phyloP scores from a whole-genome alignment of 64 coral and sea anemone genomes.

The Stichodactyla helianthus region DNA sequence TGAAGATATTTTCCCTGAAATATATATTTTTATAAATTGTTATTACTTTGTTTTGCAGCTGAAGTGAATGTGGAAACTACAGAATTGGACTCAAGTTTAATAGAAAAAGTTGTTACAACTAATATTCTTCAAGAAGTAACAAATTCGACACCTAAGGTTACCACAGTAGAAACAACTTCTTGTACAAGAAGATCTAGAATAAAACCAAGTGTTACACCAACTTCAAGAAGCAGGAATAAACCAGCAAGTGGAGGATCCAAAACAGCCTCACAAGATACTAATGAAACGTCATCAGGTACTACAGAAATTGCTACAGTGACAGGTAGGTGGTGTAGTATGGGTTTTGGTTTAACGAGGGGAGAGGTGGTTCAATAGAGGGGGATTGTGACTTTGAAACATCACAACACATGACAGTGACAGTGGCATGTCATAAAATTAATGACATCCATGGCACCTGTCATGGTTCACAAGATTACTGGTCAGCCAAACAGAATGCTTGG shows the following conservation, averaged over 20 bases:
- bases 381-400: too few relatives aligned
- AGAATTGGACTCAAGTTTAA: not conserved
- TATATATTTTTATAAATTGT: not conserved
- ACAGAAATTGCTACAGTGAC: too few relatives aligned
- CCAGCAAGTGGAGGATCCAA: not conserved
- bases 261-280: not conserved
- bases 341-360: too few relatives aligned
- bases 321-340: too few relatives aligned
- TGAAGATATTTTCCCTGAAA: too few relatives aligned
- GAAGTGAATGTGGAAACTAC: not conserved
- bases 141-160: not conserved
- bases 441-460: too few relatives aligned
- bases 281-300: not conserved
- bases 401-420: too few relatives aligned
- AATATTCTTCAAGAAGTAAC: not conserved
- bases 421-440: too few relatives aligned
- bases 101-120: not conserved
- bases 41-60: not conserved
- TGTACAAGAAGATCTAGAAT: not conserved
- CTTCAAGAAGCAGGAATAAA: not conserved
- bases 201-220: not conserved
- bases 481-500: too few relatives aligned
- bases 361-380: too few relatives aligned
- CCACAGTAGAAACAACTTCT: not conserved
- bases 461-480: too few relatives aligned